phyloP scores from a whole-genome alignment of 2,797 vertebrate genomes.

The Galagoides demidoff region DNA sequence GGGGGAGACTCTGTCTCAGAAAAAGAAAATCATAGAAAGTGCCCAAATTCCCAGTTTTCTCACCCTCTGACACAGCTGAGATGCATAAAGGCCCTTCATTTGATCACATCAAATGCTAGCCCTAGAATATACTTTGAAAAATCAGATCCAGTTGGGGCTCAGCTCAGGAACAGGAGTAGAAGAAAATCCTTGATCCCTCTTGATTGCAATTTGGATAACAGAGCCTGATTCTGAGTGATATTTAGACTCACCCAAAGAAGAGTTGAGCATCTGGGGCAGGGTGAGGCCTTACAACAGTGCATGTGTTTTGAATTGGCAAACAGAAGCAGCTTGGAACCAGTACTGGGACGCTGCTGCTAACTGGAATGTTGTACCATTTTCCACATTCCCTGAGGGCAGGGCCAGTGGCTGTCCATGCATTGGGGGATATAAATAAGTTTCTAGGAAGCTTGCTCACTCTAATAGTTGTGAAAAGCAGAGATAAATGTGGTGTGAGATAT shows the following conservation, averaged over 20 bases:
- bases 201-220: background rate
- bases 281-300: background rate
- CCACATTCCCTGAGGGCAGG: constrained; percentile 1
- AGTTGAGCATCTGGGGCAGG: background rate
- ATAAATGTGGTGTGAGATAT: background rate
- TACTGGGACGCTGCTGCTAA: constrained; percentile 35
- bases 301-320: constrained; percentile 70
- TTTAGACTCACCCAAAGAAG: background rate
- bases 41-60: background rate
- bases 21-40: background rate
- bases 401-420: background rate
- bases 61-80: background rate
- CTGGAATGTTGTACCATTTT: constrained; percentile 11
- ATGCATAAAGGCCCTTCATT: background rate
- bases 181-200: background rate
- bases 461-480: background rate
- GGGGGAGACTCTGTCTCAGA: background rate
- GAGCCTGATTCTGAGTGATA: background rate
- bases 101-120: constrained; percentile 22
- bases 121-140: background rate
- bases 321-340: constrained; percentile 69
- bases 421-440: background rate
- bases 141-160: background rate
- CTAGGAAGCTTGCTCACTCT: background rate
- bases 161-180: background rate